A percentile compares a stretch with the other conserved stretches of the same genome.
Conservation (phyloP, 2,797 vertebrate species). For the Syncerus caffer region DNA sequence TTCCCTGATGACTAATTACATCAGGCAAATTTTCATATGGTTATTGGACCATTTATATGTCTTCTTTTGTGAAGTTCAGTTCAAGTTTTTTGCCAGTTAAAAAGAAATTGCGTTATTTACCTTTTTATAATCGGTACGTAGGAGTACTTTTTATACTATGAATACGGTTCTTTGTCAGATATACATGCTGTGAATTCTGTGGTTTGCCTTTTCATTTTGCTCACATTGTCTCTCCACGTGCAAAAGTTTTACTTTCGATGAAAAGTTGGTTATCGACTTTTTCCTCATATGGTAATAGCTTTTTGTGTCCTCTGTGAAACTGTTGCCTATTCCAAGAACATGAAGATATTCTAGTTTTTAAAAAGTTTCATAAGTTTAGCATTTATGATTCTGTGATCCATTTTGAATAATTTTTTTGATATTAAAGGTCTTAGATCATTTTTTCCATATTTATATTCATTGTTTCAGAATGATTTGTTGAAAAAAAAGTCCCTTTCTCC, state of each 20-base stretch:
- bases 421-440: background rate
- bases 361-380: background rate
- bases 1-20: background rate
- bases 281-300: background rate
- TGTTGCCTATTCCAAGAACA: background rate
- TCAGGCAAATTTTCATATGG: background rate
- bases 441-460: background rate
- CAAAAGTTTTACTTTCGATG: background rate
- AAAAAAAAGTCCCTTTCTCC: background rate
- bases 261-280: background rate
- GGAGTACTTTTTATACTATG: background rate
- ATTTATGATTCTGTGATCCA: background rate
- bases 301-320: constrained; percentile 8
- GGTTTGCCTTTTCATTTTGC: constrained; percentile 6
- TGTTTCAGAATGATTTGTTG: background rate
- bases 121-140: background rate
- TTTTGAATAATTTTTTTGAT: constrained; percentile 1
- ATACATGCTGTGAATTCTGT: background rate
- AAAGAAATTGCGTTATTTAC: background rate
- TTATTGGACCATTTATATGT: background rate
- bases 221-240: background rate
- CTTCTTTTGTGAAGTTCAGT: background rate
- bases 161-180: background rate
- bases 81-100: background rate
- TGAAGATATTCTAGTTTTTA: background rate